Evolutionary conservation across 2,113 vertebrate species (phyloP).

Genomic region (Chamaetylas fuelleborni): DNA sequence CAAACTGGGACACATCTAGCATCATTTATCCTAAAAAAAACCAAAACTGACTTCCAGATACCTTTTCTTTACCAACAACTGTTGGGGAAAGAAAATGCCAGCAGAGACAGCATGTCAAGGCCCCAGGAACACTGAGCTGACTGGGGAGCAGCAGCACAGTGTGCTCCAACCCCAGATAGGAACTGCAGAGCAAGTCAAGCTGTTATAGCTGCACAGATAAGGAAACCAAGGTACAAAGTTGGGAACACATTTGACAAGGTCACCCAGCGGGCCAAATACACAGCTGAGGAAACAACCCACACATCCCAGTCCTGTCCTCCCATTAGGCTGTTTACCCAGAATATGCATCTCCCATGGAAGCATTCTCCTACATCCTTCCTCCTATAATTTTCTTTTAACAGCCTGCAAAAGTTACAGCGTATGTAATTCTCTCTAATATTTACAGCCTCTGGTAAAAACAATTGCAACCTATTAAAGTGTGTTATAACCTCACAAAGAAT

Average conservation of each 20-base stretch:
- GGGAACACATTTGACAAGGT: background rate
- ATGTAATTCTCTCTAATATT: conserved; percentile 39
- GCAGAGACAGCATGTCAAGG: background rate
- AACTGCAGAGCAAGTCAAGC: background rate
- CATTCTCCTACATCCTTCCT: background rate
- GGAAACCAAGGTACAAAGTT: background rate
- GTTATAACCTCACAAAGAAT: conserved; percentile 36
- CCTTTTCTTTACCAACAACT: background rate
- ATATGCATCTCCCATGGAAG: background rate
- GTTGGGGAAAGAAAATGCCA: background rate
- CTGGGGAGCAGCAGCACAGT: background rate
- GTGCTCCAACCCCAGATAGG: background rate
- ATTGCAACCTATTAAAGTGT: conserved; percentile 47
- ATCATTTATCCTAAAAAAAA: background rate
- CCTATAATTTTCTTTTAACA: conserved; percentile 42
- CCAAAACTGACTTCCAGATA: background rate
- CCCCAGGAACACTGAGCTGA: background rate
- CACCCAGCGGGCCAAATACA: background rate
- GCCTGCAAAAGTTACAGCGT: background rate
- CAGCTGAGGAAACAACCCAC: background rate
- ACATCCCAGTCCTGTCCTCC: background rate
- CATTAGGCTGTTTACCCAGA: background rate
- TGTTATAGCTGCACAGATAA: background rate
- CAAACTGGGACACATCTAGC: background rate
- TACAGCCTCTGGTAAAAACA: conserved; percentile 46